phyloP scores from a whole-genome alignment of 1,140 invertebrate species.

The Dendroctonus valens region DNA sequence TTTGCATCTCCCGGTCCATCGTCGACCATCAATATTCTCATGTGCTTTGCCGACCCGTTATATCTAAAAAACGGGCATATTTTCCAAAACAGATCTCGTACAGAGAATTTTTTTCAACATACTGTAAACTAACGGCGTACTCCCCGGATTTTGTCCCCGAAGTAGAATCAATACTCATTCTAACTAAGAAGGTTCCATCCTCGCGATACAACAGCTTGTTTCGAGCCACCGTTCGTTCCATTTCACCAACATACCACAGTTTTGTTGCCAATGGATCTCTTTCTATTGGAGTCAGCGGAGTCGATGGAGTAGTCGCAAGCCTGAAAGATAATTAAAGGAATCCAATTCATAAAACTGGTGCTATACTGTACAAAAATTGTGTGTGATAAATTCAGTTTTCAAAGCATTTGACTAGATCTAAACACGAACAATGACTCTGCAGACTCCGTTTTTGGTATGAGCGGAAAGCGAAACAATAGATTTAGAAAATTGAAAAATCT shows the following conservation, averaged over 20 bases:
- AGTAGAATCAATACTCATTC: slow-evolving; percentile 60
- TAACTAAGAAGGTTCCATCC: slow-evolving; percentile 85
- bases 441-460: too few species aligned
- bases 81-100: slow-evolving; percentile 8
- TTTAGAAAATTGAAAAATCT: too few species aligned
- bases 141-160: slow-evolving; percentile 48
- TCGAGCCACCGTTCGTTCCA: slow-evolving; percentile 82
- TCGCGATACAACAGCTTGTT: slow-evolving; percentile 72
- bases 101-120: slow-evolving; percentile 49
- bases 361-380: too few species aligned
- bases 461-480: too few species aligned
- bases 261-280: slow-evolving; percentile 36
- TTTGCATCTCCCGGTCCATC: slow-evolving; percentile 40
- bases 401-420: too few species aligned
- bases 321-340: too few species aligned
- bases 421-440: too few species aligned
- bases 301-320: too few species aligned
- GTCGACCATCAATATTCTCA: slow-evolving; percentile 74
- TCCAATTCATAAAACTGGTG: too few species aligned
- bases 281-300: slow-evolving; percentile 1
- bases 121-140: slow-evolving; percentile 90
- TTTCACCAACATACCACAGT: slow-evolving; percentile 77
- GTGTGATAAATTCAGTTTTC: too few species aligned
- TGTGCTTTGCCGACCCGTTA: slow-evolving; percentile 85
- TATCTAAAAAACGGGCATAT: slow-evolving; percentile 60